Percentiles rank a stretch among this genome's conserved stretches.
Evolutionary conservation across 2,888 invertebrate genomes (phyloP).

Genomic region (Pedicia rivosa): DNA sequence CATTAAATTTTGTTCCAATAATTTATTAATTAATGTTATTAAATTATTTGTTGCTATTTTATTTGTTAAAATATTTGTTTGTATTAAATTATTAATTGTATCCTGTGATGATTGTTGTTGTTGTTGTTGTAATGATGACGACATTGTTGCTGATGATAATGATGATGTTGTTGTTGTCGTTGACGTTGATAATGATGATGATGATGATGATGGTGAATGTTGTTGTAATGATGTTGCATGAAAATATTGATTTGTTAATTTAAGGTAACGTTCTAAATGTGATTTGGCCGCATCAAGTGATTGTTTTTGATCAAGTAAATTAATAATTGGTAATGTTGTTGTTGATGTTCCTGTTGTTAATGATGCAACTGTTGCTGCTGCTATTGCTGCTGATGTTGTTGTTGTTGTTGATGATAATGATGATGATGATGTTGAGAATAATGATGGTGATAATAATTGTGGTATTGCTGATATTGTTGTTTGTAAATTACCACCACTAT

Average conservation of each 20-base stretch:
- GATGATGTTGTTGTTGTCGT: constrained; percentile 1
- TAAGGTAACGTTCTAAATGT: constrained; percentile 22
- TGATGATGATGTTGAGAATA: no score
- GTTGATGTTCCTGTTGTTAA: constrained; percentile 10
- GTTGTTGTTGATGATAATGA: no score
- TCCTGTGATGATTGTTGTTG: constrained; percentile 11
- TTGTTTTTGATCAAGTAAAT: constrained; percentile 22
- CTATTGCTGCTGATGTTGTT: no score
- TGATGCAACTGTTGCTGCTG: constrained; percentile 8
- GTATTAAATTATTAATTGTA: constrained; percentile 16
- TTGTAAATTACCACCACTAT: not conserved
- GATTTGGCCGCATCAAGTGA: constrained; percentile 25
- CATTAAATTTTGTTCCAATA: constrained; percentile 18
- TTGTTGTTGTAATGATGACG: not conserved
- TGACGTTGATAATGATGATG: constrained; percentile 4
- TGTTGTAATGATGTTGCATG: constrained; percentile 10
- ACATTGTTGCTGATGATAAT: not conserved
- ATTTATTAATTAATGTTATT: constrained; percentile 17
- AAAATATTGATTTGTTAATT: constrained; percentile 22
- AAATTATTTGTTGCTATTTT: constrained; percentile 18
- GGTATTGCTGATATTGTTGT: constrained; percentile 5
- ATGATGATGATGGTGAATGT: not conserved
- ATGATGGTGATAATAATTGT: not conserved
- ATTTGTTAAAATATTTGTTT: constrained; percentile 17
- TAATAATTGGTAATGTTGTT: constrained; percentile 15